These are phyloP conservation scores for Halichoerus grypus DNA, from an alignment of 2,113 vertebrate species.

Conservation along the genomic window DNA sequence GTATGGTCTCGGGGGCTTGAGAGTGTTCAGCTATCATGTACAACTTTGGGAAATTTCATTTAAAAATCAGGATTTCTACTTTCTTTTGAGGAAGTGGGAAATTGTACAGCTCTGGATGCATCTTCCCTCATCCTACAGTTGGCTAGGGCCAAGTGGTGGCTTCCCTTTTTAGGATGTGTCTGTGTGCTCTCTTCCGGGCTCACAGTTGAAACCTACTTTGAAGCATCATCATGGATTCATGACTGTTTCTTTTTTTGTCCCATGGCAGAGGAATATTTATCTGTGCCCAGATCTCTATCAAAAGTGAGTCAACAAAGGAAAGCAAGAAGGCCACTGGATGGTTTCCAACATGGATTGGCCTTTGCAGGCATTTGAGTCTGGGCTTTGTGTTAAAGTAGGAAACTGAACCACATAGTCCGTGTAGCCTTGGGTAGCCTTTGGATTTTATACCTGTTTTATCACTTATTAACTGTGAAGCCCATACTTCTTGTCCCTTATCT, in stretches of 20 bases:
- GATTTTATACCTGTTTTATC: neutral
- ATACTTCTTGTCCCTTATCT: neutral
- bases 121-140: neutral
- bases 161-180: neutral
- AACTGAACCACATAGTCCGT: accelerated
- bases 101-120: too few species aligned
- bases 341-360: neutral
- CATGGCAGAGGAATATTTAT: neutral
- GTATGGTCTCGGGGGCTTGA: neutral
- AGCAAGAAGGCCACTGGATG: neutral
- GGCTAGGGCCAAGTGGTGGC: neutral
- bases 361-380: neutral
- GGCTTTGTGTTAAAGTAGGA: neutral
- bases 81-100: neutral
- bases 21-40: neutral
- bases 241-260: neutral
- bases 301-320: neutral
- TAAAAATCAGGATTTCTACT: neutral
- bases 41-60: neutral
- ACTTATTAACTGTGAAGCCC: neutral
- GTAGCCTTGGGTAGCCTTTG: neutral
- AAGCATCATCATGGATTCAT: neutral
- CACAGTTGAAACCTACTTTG: too few species aligned
- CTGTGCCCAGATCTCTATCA: neutral
- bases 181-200: accelerated